Evolutionary conservation across 2,113 vertebrate genomes (phyloP), one percentile per base, ranked within the genome.

Genomic region (Microcebus ravelobensis): DNA sequence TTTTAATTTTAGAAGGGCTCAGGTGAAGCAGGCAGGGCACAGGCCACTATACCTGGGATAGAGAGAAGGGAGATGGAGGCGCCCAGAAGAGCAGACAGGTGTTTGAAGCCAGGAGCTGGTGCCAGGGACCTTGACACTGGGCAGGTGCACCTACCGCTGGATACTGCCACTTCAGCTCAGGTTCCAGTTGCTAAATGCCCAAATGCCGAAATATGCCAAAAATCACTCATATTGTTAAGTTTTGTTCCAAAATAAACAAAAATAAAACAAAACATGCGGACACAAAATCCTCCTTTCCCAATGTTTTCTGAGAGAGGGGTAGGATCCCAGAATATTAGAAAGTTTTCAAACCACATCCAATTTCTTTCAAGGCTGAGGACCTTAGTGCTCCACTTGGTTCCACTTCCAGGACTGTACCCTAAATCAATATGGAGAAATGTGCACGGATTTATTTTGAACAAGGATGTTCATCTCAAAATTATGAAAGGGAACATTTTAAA

Each of bases 401-500:
- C 1, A 11, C 15, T 42, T 90, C 48, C 70, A 29, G 42, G 52
- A 55, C 21, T 55, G 23, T 80, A 25, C 11, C 59, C 10, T 87
- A 84, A 55, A 55, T 67, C 21, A 50, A 61, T 14, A 48, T 67
- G 65, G 48, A 87, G 4, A 63, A 61, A 61, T 67, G 6, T 36
- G 10, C 0, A 25, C 5, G 23, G 21, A 71, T 50, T 57, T 84
- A 63, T 34, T 50, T 81, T 29, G 13, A 77, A 48, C 11, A 27
- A 59, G 25, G 2, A 67, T 87, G 10, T 29, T 95, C 17, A 36
- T 23, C 17, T 90, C 50, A 89, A 68, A 94, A 92, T 59, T 94
- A 71, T 45, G 34, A 73, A 83, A 92, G 65, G 14, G 71, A 92
- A 50, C 71, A 42, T 73, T 92, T 94, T 57, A 76, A 83, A 90